These are phyloP conservation scores for Gobio occitaniae DNA, from an alignment of 2,797 vertebrate genomes.

Conservation along the genomic window DNA sequence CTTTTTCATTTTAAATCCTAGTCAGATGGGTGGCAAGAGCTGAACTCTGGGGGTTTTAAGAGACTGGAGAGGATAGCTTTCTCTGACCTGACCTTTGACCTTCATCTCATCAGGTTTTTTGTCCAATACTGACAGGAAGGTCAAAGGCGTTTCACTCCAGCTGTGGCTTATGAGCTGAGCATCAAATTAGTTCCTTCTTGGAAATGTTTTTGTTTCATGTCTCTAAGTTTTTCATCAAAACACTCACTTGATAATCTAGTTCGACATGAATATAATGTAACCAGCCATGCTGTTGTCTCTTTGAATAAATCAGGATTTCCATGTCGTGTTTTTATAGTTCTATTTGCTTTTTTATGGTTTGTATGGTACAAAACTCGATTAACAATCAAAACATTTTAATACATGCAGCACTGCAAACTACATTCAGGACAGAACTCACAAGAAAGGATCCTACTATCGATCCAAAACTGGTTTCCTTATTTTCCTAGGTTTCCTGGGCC, in stretches of 20 bases:
- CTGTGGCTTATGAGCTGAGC: constrained; percentile 15
- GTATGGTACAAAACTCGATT: constrained; percentile 6
- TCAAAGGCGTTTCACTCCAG: constrained; percentile 25
- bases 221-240: constrained; percentile 27
- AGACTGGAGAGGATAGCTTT: constrained; percentile 5
- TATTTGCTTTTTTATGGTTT: background rate
- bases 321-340: constrained; percentile 4
- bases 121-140: constrained; percentile 31
- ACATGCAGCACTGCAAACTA: background rate
- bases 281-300: constrained; percentile 31
- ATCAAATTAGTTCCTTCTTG: background rate
- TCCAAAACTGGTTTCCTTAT: background rate
- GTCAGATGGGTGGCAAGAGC: constrained; percentile 1
- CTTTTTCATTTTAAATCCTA: constrained; percentile 6
- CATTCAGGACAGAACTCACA: background rate
- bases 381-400: constrained; percentile 17
- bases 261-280: constrained; percentile 28
- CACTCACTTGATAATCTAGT: constrained; percentile 13
- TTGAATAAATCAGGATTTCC: constrained; percentile 17
- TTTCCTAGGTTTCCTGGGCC: background rate
- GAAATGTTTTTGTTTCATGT: constrained; percentile 16
- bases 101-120: constrained; percentile 30
- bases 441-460: constrained; percentile 8
- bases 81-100: constrained; percentile 32
- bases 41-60: background rate